Base-by-base conservation (phyloP, 2,113 vertebrate species). In the Hemiprocne comata region DNA sequence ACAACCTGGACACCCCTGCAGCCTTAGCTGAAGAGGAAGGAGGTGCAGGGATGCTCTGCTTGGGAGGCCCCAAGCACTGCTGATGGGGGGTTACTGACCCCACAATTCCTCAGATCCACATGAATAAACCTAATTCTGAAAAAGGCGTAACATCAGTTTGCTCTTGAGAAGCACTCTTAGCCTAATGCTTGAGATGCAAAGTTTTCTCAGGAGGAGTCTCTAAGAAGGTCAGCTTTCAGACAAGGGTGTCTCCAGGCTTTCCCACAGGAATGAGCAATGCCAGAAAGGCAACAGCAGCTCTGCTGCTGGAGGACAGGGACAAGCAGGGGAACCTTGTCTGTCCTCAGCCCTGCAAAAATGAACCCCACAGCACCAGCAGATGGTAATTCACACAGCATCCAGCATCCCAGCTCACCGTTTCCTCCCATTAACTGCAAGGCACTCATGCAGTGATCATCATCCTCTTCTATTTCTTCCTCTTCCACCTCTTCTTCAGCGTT, bases 381-480 rank as follows among this genome's bases (percentile, higher is more conserved):
- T 4, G 11, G 25, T 9, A 54, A 62, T 40, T 60, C 13, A 48
- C 55, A 44, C 26, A 57, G 53, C 42, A 66, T 15, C 62, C 26
- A 57, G 53, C 42, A 66, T 15, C 62, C 31, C 76, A 66, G 97
- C 98, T 94, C 91, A 99, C 99, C 99, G 1, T 96, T 97, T 85
- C 97, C 75, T 24, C 99, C 99, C 97, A 99, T 93, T 94, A 99
- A 97, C 93, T 98, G 97, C 97, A 99, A 98, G 88, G 99, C 99
- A 1, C 99, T 99, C 97, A 99, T 97, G 24, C 99, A 99, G 38
- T 98, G 95, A 93, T 99, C 99, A 10, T 99, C 99, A 4, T 99
- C 99, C 3, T 99, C 99, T 65, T 99, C 99, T 4, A 98, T 97
- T 2, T 98, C 98, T 4, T 99, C 99, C 10, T 99, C 99, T 0